Percentiles rank a stretch among this genome's conserved stretches.
These are phyloP conservation scores for Zosterops borbonicus DNA, from an alignment of 2,113 vertebrate species.

Conservation along the genomic window DNA sequence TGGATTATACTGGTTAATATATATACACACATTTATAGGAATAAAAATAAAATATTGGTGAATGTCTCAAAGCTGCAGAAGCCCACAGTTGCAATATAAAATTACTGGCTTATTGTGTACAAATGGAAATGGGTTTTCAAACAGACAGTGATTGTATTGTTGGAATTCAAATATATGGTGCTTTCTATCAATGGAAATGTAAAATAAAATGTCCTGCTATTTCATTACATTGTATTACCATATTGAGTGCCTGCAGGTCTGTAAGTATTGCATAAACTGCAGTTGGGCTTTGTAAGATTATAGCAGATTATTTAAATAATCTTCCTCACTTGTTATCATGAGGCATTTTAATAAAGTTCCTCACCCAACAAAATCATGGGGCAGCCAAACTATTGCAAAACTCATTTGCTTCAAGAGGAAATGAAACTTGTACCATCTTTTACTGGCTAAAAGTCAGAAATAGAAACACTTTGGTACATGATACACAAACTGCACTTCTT, in stretches of 20 bases:
- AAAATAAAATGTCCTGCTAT: neutral
- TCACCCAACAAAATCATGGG: neutral
- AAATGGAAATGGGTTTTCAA: neutral
- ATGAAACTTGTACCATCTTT: too few relatives aligned
- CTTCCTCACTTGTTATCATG: neutral
- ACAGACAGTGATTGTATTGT: neutral
- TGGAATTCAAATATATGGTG: neutral
- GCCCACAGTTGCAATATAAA: neutral
- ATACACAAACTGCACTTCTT: too few relatives aligned
- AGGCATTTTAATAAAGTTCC: neutral
- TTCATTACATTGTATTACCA: neutral
- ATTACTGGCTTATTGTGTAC: neutral
- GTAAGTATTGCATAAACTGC: neutral
- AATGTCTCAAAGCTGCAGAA: neutral
- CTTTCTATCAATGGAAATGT: neutral
- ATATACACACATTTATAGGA: neutral
- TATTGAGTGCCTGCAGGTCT: neutral
- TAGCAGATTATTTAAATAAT: neutral
- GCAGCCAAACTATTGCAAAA: neutral
- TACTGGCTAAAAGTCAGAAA: too few relatives aligned
- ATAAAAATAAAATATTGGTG: neutral
- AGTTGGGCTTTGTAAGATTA: neutral
- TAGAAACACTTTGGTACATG: too few relatives aligned
- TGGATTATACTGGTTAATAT: too few relatives aligned
- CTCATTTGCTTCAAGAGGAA: neutral